Percentiles rank a stretch among this genome's conserved stretches.
Evolutionary conservation across 2,888 invertebrate species (phyloP).

Genomic region (Mylabris sibirica): DNA sequence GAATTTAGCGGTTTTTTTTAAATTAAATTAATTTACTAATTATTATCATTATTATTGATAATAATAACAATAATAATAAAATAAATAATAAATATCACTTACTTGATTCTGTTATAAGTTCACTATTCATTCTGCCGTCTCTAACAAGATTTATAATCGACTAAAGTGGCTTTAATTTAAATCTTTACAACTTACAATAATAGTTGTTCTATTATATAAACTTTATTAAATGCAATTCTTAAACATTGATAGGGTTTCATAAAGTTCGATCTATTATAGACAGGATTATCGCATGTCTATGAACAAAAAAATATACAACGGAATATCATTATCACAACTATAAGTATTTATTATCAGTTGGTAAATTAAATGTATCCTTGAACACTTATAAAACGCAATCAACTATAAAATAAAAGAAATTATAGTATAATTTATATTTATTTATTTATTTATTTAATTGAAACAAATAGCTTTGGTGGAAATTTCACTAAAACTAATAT

Average conservation of each 20-base stretch:
- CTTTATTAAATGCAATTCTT: background rate
- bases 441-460: no score
- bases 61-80: background rate
- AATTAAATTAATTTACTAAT: background rate
- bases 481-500: background rate
- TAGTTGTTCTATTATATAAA: background rate
- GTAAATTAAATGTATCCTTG: background rate
- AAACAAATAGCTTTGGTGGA: background rate
- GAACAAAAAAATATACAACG: no score
- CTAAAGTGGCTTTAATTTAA: background rate
- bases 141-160: background rate
- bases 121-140: background rate
- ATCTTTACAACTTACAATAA: no score
- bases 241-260: constrained; percentile 2
- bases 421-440: background rate
- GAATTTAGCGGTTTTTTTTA: background rate
- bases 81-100: no score
- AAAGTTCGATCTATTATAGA: background rate
- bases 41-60: background rate
- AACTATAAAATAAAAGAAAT: background rate
- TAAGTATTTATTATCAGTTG: background rate
- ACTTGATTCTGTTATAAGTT: background rate
- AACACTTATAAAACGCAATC: background rate
- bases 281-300: no score
- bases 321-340: background rate